Evolutionary conservation across 23 tunicate species (phyloP).

Genomic region (Botrylloides violaceus): DNA sequence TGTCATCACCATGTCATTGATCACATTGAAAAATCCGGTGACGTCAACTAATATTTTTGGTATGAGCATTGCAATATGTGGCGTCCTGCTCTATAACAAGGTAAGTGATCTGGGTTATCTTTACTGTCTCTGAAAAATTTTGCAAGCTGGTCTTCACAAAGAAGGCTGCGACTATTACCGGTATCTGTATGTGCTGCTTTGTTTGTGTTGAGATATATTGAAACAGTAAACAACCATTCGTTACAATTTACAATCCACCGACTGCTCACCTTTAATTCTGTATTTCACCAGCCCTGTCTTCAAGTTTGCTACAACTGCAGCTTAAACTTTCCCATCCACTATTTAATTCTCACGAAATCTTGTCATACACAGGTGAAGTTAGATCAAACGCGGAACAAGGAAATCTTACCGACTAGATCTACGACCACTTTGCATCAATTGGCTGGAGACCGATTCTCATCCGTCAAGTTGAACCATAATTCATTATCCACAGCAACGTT

Average conservation of each 20-base stretch:
- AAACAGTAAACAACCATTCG: too few species aligned
- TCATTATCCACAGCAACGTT: neutral
- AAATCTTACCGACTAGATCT: neutral
- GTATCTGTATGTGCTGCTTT: too few species aligned
- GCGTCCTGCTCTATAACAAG: slow-evolving; percentile 86
- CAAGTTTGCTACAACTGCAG: too few species aligned
- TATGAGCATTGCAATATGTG: slow-evolving; percentile 78
- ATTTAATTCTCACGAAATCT: too few species aligned
- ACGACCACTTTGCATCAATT: neutral
- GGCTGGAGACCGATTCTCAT: slow-evolving; percentile 8
- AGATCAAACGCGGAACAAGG: slow-evolving; percentile 16
- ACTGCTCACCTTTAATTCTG: too few species aligned
- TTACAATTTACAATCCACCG: too few species aligned
- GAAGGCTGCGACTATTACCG: too few species aligned
- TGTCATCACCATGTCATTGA: slow-evolving; percentile 67
- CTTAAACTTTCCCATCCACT: too few species aligned
- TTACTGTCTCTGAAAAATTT: neutral
- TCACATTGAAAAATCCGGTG: slow-evolving; percentile 77
- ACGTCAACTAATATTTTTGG: slow-evolving; percentile 56
- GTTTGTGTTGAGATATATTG: too few species aligned
- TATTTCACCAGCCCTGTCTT: too few species aligned
- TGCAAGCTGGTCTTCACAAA: too few species aligned
- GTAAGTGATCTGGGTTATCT: slow-evolving; percentile 27
- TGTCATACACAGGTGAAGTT: slow-evolving; percentile 2
- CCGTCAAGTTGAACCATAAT: slow-evolving; percentile 9